Percentiles rank a stretch among this genome's conserved stretches.
Conservation (phyloP, 2,113 vertebrate genomes). For the Astur gentilis region DNA sequence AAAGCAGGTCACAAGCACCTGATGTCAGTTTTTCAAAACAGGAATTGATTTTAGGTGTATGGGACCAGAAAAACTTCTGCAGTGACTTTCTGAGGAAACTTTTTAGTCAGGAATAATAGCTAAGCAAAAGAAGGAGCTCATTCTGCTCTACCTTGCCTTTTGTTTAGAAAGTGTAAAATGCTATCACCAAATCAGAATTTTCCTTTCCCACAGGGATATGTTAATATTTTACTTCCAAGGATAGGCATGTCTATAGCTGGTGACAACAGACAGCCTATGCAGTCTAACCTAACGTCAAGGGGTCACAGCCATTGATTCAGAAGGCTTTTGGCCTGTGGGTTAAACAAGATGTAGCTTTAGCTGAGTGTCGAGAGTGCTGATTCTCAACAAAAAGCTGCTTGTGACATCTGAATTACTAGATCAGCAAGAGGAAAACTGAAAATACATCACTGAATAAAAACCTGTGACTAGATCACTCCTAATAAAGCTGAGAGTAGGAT, state of each 20-base stretch:
- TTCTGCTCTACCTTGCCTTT: not conserved
- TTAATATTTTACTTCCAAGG: slow-evolving; percentile 13
- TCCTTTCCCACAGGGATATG: not conserved
- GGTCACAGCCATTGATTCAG: not conserved
- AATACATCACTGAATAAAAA: not conserved
- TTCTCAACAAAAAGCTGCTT: not conserved
- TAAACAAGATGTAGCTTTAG: not conserved
- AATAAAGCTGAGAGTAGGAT: not conserved
- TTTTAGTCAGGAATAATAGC: not conserved
- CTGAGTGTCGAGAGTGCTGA: not conserved
- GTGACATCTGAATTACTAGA: not conserved
- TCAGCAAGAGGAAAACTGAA: not conserved
- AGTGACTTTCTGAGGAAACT: not conserved
- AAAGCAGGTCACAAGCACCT: not conserved
- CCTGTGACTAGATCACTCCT: not conserved
- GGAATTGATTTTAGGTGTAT: not conserved
- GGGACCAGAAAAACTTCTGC: not conserved
- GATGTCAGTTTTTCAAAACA: not conserved
- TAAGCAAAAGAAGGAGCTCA: not conserved
- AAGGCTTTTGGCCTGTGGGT: not conserved
- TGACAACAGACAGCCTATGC: not conserved
- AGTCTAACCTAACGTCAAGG: not conserved
- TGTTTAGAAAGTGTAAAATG: not conserved
- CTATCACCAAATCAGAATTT: not conserved
- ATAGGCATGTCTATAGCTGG: not conserved